These are phyloP conservation scores for Hypsibius dujardini DNA, from an alignment of 1,140 invertebrate species.

Conservation along the genomic window DNA sequence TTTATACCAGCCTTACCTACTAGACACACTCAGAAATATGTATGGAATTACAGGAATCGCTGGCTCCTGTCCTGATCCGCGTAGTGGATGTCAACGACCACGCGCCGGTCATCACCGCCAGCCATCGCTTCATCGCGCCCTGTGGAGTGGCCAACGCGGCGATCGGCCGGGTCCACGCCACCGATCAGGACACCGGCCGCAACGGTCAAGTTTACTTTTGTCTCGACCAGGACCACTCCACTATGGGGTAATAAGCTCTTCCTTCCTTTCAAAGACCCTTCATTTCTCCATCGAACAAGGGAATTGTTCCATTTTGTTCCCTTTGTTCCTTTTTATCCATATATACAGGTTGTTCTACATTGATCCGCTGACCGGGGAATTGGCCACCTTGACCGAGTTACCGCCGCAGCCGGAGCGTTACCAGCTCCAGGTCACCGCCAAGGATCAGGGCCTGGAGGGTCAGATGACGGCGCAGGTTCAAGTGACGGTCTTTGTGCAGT, in stretches of 20 bases:
- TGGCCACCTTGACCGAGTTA: background rate
- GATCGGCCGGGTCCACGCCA: slow-evolving; percentile 1
- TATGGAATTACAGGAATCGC: background rate
- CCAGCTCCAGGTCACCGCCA: background rate
- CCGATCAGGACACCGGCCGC: background rate
- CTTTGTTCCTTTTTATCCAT: background rate
- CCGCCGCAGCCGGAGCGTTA: background rate
- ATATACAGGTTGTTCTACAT: slow-evolving; percentile 7
- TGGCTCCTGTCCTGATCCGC: background rate
- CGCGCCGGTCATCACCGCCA: background rate
- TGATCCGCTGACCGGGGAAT: background rate
- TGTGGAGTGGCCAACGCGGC: background rate
- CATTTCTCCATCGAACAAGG: no score
- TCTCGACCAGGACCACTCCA: slow-evolving; percentile 6
- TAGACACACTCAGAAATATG: no score
- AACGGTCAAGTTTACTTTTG: slow-evolving; percentile 12
- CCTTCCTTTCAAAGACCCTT: no score
- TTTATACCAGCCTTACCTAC: no score
- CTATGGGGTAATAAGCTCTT: background rate
- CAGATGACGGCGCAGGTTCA: background rate
- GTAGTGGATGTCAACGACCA: background rate
- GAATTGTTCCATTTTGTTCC: background rate
- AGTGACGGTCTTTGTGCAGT: background rate
- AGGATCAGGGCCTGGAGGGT: background rate
- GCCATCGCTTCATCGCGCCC: background rate